Evolutionary conservation across 2,797 vertebrate species (phyloP).

Genomic region (Onychomys leucogaster): DNA sequence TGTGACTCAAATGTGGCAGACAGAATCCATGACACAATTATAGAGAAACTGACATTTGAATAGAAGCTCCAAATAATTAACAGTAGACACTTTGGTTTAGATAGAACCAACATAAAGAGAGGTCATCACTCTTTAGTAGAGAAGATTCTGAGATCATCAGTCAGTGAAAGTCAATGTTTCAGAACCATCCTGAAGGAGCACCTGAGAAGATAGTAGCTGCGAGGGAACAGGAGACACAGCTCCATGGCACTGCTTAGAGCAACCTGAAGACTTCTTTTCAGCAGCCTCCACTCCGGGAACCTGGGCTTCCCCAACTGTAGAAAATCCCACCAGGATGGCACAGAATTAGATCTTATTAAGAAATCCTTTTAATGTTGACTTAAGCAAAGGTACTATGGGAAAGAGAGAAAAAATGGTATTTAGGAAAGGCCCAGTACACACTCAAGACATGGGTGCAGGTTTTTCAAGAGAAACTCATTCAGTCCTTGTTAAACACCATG

Average conservation of each 20-base stretch:
- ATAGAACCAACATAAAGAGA: not conserved
- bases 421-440: not conserved
- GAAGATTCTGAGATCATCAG: not conserved
- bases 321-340: not conserved
- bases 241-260: not conserved
- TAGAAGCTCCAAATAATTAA: not conserved
- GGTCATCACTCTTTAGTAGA: not conserved
- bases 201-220: not conserved
- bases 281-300: not conserved
- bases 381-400: not conserved
- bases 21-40: not conserved
- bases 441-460: not conserved
- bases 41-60: not conserved
- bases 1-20: accelerated
- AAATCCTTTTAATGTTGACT: not conserved
- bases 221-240: not conserved
- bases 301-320: not conserved
- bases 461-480: not conserved
- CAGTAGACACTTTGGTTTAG: not conserved
- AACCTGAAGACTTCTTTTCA: not conserved
- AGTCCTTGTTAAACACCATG: not conserved
- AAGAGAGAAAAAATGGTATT: not conserved
- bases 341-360: not conserved
- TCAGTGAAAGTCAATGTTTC: not conserved
- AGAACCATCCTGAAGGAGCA: not conserved